A percentile compares a stretch with the other conserved stretches of the same genome.
Conservation (phyloP, 2,797 vertebrate genomes). For the Xiphophorus birchmanni region DNA sequence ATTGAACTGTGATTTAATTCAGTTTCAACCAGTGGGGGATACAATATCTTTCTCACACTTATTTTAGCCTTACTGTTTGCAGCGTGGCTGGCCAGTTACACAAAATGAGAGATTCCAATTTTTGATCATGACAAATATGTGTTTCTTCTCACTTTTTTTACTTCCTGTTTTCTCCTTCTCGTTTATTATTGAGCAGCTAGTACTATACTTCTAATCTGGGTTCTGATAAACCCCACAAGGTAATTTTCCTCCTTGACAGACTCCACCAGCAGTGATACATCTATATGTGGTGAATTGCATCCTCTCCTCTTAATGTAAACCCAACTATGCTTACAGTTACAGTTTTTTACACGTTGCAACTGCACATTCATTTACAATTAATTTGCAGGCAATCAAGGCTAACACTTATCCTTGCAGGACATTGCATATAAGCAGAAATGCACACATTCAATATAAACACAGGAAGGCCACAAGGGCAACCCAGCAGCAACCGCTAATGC, state of each 20-base stretch:
- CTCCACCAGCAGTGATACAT: not conserved
- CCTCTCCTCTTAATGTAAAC: not conserved
- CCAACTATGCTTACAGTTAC: not conserved
- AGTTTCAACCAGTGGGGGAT: not conserved
- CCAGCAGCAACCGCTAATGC: constrained; percentile 52
- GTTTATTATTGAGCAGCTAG: not conserved
- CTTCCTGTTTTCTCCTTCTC: not conserved
- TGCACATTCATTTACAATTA: not conserved
- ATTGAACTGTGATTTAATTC: not conserved
- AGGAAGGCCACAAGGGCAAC: constrained; percentile 41
- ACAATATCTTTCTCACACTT: not conserved
- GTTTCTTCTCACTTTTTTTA: not conserved
- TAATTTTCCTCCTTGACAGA: not conserved
- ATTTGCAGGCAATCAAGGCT: constrained; percentile 2
- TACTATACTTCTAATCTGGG: not conserved
- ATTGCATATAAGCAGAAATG: constrained; percentile 40
- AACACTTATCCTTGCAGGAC: constrained; percentile 20
- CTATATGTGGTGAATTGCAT: not conserved
- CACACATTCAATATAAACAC: constrained; percentile 45
- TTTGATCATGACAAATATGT: not conserved
- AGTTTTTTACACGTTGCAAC: not conserved
- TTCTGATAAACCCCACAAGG: not conserved
- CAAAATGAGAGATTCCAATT: not conserved
- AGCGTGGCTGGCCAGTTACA: not conserved
- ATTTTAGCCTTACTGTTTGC: not conserved